phyloP scores from a whole-genome alignment of 2,888 invertebrate genomes.

The Odontomyia ornata region DNA sequence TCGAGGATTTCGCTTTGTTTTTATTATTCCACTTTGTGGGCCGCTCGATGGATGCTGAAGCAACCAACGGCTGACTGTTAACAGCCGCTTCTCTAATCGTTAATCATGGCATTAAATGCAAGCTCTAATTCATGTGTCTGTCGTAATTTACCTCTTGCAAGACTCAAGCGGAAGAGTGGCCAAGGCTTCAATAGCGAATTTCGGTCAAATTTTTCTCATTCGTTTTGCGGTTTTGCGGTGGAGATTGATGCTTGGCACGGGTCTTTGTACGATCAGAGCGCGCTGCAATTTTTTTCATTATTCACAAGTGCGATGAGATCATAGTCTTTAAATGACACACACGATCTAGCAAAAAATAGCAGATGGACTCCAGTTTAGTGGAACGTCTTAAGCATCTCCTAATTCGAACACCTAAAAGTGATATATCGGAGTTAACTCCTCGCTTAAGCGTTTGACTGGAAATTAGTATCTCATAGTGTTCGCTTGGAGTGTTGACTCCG shows the following conservation, averaged over 20 bases:
- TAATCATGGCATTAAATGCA: background rate
- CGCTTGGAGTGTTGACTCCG: background rate
- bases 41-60: slow-evolving; percentile 1
- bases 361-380: background rate
- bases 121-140: slow-evolving; percentile 29
- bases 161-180: slow-evolving; percentile 5
- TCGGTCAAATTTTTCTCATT: background rate
- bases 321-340: slow-evolving; percentile 11
- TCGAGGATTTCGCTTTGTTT: background rate
- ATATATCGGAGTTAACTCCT: too few species aligned
- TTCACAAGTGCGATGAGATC: slow-evolving; percentile 22
- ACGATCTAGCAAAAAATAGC: background rate
- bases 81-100: background rate
- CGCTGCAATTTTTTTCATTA: background rate
- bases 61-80: background rate
- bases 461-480: background rate
- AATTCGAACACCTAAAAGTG: background rate
- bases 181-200: slow-evolving; percentile 12
- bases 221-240: background rate
- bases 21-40: slow-evolving; percentile 6
- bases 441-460: too few species aligned
- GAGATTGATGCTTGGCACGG: background rate
- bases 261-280: background rate
- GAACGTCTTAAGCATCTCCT: too few species aligned
- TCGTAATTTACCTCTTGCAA: background rate